Evolutionary conservation across 30 jellyfish, hydroid and myxozoan species (phyloP).

Genomic region (Hydra vulgaris): DNA sequence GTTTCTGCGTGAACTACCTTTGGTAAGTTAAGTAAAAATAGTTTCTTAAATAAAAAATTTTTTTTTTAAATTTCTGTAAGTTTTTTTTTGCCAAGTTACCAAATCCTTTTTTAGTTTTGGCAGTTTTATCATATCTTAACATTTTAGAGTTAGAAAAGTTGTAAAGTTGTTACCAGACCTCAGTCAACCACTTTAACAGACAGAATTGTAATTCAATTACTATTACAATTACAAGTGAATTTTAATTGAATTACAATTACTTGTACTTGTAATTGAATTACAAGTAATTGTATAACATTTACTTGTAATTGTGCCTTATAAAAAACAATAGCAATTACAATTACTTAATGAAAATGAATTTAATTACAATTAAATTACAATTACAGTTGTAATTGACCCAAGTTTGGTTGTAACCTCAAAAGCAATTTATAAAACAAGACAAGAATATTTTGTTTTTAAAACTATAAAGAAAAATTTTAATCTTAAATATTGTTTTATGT

Average conservation of each 20-base stretch:
- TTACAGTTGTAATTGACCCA: too few relatives aligned
- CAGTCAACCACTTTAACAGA: too few relatives aligned
- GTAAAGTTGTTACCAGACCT: too few relatives aligned
- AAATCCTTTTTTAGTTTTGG: neutral
- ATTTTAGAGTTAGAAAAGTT: neutral
- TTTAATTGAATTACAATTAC: too few relatives aligned
- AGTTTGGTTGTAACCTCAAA: neutral
- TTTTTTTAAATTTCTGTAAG: neutral
- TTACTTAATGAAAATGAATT: too few relatives aligned
- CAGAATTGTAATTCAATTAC: too few relatives aligned
- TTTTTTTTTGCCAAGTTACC: neutral
- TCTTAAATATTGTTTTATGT: neutral
- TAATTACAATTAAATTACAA: too few relatives aligned
- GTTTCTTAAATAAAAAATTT: neutral
- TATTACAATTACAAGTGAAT: too few relatives aligned
- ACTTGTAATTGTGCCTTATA: too few relatives aligned
- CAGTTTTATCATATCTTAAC: neutral
- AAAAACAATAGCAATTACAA: too few relatives aligned
- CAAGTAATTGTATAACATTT: too few relatives aligned
- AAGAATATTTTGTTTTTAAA: neutral
- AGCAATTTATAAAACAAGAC: neutral
- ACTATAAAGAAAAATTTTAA: neutral
- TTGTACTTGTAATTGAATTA: too few relatives aligned
- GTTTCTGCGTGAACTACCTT: neutral
- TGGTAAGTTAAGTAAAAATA: neutral